Conservation (phyloP, 1,140 invertebrate genomes). For the Antheraea mylitta region DNA sequence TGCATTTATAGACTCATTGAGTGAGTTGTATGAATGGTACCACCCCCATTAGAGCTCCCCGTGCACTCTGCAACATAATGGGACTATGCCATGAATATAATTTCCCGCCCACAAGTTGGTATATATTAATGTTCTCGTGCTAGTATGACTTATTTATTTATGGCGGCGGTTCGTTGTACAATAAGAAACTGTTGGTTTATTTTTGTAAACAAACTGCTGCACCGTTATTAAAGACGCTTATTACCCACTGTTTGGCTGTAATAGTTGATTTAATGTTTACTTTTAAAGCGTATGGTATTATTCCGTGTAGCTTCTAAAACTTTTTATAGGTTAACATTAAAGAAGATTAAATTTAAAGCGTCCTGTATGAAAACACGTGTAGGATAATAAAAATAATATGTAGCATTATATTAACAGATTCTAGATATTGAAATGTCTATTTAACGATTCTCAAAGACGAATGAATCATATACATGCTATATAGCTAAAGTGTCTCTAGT, state of each 20-base stretch:
- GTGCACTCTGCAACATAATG: conserved; percentile 20
- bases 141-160: conserved; percentile 4
- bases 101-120: conserved; percentile 24
- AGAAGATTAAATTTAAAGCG: background rate
- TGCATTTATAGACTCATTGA: conserved; percentile 37
- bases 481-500: too few species aligned
- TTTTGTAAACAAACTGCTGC: background rate
- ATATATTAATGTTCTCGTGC: background rate
- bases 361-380: background rate
- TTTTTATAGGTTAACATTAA: background rate
- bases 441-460: too few species aligned
- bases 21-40: conserved; percentile 28
- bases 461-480: too few species aligned
- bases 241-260: background rate
- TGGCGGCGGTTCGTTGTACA: background rate
- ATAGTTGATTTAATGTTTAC: background rate
- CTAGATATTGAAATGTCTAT: too few species aligned
- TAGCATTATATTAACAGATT: background rate
- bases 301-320: background rate
- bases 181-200: conserved; percentile 5
- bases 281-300: background rate
- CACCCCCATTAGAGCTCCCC: conserved; percentile 15
- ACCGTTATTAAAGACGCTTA: background rate
- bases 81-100: conserved; percentile 23
- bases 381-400: background rate